Conservation (phyloP, 2,888 invertebrate species). For the Cremastinae sp. region DNA sequence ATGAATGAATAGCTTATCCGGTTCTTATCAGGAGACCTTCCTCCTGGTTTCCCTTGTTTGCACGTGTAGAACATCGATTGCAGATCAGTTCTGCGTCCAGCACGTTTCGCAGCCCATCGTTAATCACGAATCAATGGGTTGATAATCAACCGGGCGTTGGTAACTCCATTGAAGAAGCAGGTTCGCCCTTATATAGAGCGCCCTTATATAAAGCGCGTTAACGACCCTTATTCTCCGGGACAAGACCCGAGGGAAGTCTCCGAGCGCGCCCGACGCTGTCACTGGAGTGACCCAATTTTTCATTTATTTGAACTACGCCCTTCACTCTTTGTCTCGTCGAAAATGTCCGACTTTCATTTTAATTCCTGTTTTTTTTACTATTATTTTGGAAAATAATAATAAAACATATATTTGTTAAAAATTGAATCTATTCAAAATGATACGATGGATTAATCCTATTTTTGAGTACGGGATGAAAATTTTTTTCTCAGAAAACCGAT, state of each 20-base stretch:
- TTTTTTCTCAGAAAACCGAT: background rate
- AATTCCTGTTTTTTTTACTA: no score
- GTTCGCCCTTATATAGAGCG: constrained; percentile 15
- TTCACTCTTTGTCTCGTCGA: no score
- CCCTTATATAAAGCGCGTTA: constrained; percentile 35
- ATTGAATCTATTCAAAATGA: no score
- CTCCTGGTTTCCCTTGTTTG: background rate
- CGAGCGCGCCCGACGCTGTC: constrained; percentile 17
- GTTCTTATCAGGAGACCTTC: background rate
- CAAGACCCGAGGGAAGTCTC: constrained; percentile 21
- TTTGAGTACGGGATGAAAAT: background rate
- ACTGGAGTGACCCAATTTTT: constrained; percentile 15
- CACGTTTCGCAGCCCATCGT: constrained; percentile 54
- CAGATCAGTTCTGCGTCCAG: constrained; percentile 14
- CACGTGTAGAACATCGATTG: background rate
- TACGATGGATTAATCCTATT: background rate
- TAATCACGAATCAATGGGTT: constrained; percentile 62
- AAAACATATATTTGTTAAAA: no score
- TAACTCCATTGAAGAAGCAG: constrained; percentile 40
- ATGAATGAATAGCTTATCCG: background rate
- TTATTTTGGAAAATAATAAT: no score
- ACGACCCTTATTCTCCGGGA: constrained; percentile 52
- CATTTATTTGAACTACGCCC: constrained; percentile 18
- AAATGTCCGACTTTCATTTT: no score
- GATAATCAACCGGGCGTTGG: constrained; percentile 56